Percentiles rank a stretch among this genome's conserved stretches.
Conservation (phyloP, 2,113 vertebrate genomes). For the Brachyistius frenatus region DNA sequence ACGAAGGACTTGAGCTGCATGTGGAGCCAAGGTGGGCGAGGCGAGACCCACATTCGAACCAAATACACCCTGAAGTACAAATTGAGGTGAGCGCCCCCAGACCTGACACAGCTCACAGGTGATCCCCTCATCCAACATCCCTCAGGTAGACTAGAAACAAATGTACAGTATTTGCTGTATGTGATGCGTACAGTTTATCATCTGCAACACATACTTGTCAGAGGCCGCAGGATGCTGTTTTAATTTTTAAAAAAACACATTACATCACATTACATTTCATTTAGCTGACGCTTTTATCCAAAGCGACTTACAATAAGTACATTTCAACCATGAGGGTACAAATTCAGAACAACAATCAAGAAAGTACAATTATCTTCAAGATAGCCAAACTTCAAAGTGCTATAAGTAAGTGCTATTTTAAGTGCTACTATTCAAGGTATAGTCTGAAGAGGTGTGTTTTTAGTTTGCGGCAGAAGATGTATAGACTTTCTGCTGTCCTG, state of each 20-base stretch:
- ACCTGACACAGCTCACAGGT: constrained; percentile 53
- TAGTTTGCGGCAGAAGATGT: no score
- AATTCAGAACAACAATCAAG: no score
- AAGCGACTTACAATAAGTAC: no score
- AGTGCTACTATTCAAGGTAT: no score
- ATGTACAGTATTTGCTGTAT: neutral
- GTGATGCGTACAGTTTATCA: neutral
- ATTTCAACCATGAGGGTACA: no score
- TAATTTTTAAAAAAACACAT: neutral
- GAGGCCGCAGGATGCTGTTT: constrained; percentile 2
- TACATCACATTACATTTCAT: no score
- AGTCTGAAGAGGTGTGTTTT: no score
- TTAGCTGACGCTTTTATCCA: no score
- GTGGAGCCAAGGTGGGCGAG: constrained; percentile 89
- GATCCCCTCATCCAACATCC: constrained; percentile 33
- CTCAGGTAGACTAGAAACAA: constrained; percentile 41
- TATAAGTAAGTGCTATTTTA: no score
- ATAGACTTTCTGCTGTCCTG: no score
- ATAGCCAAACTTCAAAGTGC: no score
- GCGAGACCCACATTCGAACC: constrained; percentile 91
- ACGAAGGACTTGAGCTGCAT: constrained; percentile 94
- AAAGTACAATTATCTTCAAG: no score
- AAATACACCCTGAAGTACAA: constrained; percentile 97
- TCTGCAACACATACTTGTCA: neutral
- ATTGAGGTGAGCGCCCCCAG: constrained; percentile 86